Conservation (phyloP, 2,113 vertebrate species). For the Sander lucioperca region DNA sequence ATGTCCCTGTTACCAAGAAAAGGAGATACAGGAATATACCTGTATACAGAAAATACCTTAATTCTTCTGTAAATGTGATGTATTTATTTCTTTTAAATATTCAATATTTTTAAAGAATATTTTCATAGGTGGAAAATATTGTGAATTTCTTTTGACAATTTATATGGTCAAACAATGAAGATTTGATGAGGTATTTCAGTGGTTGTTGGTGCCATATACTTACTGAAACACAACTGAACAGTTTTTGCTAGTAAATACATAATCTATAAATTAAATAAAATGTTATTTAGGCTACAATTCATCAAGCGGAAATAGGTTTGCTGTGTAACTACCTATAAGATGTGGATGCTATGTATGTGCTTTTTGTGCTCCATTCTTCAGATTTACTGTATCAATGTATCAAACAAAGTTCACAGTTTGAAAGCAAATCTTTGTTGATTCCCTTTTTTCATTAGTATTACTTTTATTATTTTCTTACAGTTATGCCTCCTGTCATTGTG, state of each 20-base stretch:
- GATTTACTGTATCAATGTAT: slow-evolving; percentile 25
- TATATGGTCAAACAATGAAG: slow-evolving; percentile 15
- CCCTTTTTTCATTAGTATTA: background rate
- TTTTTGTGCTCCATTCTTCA: slow-evolving; percentile 14
- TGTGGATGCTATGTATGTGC: slow-evolving; percentile 4
- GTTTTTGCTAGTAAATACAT: background rate
- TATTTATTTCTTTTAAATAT: slow-evolving; percentile 67
- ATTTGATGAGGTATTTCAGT: slow-evolving; percentile 1
- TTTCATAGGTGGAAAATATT: slow-evolving; percentile 32
- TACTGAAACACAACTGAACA: background rate
- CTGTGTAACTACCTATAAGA: background rate
- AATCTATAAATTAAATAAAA: background rate
- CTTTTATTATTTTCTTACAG: background rate
- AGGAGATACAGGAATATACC: background rate
- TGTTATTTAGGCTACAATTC: background rate
- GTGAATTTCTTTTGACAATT: background rate
- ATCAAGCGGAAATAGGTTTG: background rate
- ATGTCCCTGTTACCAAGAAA: slow-evolving; percentile 15
- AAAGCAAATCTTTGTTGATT: slow-evolving; percentile 14
- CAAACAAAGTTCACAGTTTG: slow-evolving; percentile 45
- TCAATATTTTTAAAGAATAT: slow-evolving; percentile 60
- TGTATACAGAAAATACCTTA: slow-evolving; percentile 11
- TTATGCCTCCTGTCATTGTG: background rate
- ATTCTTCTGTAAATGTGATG: slow-evolving; percentile 43
- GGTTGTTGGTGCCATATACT: background rate